Conservation (phyloP, 2,888 invertebrate genomes). For the Prosapia bicincta region DNA sequence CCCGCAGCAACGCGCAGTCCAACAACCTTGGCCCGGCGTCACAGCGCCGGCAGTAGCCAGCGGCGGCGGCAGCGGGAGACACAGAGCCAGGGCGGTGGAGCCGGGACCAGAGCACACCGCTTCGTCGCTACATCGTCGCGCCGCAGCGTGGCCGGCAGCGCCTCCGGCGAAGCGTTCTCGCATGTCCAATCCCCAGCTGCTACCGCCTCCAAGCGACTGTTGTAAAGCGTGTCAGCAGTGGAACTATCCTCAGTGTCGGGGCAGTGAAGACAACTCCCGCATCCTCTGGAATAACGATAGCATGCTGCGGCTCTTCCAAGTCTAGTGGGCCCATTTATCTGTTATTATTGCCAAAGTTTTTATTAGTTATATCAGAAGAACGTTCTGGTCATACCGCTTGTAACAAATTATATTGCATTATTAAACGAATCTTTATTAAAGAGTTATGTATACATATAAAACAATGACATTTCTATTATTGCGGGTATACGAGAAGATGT, state of each 20-base stretch:
- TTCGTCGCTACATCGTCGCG: slow-evolving; percentile 32
- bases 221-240: slow-evolving; percentile 43
- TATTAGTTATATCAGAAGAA: slow-evolving; percentile 23
- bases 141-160: slow-evolving; percentile 40
- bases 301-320: slow-evolving; percentile 39
- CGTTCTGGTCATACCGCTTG: slow-evolving; percentile 11
- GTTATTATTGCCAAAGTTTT: slow-evolving; percentile 25
- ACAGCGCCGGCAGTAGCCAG: slow-evolving; percentile 39
- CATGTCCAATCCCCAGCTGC: slow-evolving; percentile 25
- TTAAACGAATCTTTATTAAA: slow-evolving; percentile 6
- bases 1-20: slow-evolving; percentile 16
- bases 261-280: slow-evolving; percentile 34
- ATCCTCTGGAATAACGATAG: slow-evolving; percentile 40
- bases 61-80: slow-evolving; percentile 38
- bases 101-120: slow-evolving; percentile 25
- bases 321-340: slow-evolving; percentile 31
- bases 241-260: slow-evolving; percentile 40
- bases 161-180: slow-evolving; percentile 35
- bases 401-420: slow-evolving; percentile 3
- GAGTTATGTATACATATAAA: not conserved
- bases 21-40: slow-evolving; percentile 26
- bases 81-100: slow-evolving; percentile 42
- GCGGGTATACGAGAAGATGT: slow-evolving; percentile 24
- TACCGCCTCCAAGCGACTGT: slow-evolving; percentile 31
- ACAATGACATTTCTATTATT: slow-evolving; percentile 10